Conservation (phyloP, 2,888 invertebrate species). For the Synergus itoensis region DNA sequence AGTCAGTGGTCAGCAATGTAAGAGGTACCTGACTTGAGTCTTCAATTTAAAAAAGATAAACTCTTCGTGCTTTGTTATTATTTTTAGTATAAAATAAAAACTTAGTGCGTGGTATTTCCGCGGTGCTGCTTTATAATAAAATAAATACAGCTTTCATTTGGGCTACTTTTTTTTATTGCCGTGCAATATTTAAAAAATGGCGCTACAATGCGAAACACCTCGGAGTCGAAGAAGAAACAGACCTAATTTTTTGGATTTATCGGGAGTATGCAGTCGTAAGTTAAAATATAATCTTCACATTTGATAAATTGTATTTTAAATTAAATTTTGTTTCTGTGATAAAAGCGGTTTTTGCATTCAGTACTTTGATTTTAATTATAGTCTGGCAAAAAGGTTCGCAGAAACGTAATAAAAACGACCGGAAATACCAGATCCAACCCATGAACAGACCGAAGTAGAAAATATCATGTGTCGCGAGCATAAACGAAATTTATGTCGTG, state of each 20-base stretch:
- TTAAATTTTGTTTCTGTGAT: background rate
- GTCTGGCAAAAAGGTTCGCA: conserved; percentile 30
- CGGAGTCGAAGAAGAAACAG: conserved; percentile 67
- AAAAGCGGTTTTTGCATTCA: background rate
- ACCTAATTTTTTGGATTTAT: conserved; percentile 73
- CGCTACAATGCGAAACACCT: conserved; percentile 64
- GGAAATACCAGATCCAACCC: conserved; percentile 29
- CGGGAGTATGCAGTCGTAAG: conserved; percentile 66
- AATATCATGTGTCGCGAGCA: conserved; percentile 24
- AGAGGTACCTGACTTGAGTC: conserved; percentile 33
- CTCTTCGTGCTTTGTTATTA: background rate
- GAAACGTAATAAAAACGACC: conserved; percentile 39
- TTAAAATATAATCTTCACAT: conserved; percentile 34
- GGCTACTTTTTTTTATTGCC: background rate
- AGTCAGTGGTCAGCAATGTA: conserved; percentile 38
- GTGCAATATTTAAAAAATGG: conserved; percentile 55
- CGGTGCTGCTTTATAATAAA: background rate
- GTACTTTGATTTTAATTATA: conserved; percentile 36
- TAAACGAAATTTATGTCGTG: conserved; percentile 18
- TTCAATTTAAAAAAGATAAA: background rate
- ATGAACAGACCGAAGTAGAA: conserved; percentile 19
- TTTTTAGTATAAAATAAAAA: conserved; percentile 1
- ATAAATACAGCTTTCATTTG: background rate
- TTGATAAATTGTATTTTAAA: too few relatives aligned
- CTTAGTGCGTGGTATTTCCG: background rate